Conservation (phyloP, 2,888 invertebrate species). For the Gari tellinella region DNA sequence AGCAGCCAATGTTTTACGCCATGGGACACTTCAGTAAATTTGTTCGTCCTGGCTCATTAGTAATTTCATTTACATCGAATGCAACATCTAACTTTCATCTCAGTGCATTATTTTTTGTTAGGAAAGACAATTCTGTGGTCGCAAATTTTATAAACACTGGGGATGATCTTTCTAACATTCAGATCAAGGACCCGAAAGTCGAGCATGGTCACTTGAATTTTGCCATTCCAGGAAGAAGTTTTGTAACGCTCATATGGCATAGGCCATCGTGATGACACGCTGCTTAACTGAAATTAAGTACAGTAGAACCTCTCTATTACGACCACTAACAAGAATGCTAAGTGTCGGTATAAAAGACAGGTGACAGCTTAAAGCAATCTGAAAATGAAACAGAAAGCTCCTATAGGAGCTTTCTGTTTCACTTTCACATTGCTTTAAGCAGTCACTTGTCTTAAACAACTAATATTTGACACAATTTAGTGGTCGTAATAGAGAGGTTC, state of each 20-base stretch:
- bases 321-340: no score
- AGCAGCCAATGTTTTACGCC: slow-evolving; percentile 95
- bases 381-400: no score
- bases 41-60: slow-evolving; percentile 46
- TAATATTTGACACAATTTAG: no score
- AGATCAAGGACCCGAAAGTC: slow-evolving; percentile 24
- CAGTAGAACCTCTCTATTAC: no score
- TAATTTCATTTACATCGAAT: slow-evolving; percentile 28
- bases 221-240: slow-evolving; percentile 45
- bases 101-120: slow-evolving; percentile 38
- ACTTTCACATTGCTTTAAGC: no score
- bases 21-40: slow-evolving; percentile 89
- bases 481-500: no score
- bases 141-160: slow-evolving; percentile 50
- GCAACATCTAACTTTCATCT: slow-evolving; percentile 21
- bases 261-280: not conserved
- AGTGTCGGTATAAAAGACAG: no score
- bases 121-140: slow-evolving; percentile 26
- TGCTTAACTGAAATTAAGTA: no score
- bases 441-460: no score
- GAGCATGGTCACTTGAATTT: slow-evolving; percentile 33
- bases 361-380: no score
- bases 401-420: no score
- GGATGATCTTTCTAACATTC: not conserved
- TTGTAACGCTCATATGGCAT: slow-evolving; percentile 44